Evolutionary conservation across 2,797 vertebrate species (phyloP), one percentile per base, ranked within the genome.

Genomic region (Muscicapa comitata): DNA sequence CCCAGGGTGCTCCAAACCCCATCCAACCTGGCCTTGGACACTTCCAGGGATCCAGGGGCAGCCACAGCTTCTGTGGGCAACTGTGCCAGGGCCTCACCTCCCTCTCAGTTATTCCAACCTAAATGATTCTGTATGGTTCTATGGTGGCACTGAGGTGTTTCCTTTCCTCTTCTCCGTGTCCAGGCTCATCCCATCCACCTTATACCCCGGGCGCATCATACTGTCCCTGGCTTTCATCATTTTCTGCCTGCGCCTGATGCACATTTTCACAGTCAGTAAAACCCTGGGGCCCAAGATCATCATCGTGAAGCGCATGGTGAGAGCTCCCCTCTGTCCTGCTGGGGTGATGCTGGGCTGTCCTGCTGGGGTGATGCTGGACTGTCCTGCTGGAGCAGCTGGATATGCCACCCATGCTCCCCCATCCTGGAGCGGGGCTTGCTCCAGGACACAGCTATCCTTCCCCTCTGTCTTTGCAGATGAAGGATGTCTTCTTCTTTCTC

Each of bases 401-500:
- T 15, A 7, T 57, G 28, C 80, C 38, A 29, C 45, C 62, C 2
- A 0, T 20, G 13, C 38, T 33, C 6, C 4, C 47, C 63, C 57
- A 5, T 3, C 53, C 59, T 35, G 15, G 48, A 45, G 3, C 0
- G 17, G 23, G 3, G 8, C 28, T 42, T 55, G 33, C 24, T n/a
- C 35, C 40, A 37, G 28, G 20, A 85, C 48, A 50, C 23, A 25
- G 16, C 79, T 47, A 31, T 63, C 48, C 79, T 75, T 89, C 40
- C n/a, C 13, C 66, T 68, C 38, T 29, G 14, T 78, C 73, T 96
- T 88, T 95, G 70, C 98, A 99, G 99, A 98, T 99, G 98, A 99
- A 98, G 98, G 99, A 99, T 18, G 96, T 99, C 98, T 99, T 99
- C 98, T 99, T 99, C 98, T 99, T 99, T 97, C 98, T 99, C 98